Percentiles rank a stretch among this genome's conserved stretches.
Conservation (phyloP, 2,888 invertebrate species). For the Protonemura montana region DNA sequence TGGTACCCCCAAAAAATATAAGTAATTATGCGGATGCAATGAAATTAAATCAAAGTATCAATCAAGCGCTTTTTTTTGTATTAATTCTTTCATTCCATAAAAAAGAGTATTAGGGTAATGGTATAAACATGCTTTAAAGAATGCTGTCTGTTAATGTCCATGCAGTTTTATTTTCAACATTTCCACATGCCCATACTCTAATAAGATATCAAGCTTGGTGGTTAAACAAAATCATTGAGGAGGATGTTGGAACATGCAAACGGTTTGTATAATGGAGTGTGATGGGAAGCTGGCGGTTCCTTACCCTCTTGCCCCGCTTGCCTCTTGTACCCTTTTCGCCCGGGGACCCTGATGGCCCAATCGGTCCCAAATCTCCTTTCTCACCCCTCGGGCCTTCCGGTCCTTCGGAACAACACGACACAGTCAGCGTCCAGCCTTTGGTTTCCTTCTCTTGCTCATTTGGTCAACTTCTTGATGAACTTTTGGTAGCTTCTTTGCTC, state of each 20-base stretch:
- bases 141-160: not conserved
- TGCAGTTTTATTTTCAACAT: not conserved
- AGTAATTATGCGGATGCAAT: not conserved
- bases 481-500: not conserved
- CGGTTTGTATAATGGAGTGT: constrained; percentile 19
- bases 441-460: no score
- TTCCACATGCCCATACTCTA: not conserved
- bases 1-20: constrained; percentile 28
- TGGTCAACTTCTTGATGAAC: no score
- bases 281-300: constrained; percentile 54
- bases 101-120: constrained; percentile 1
- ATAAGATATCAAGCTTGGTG: not conserved
- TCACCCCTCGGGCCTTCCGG: constrained; percentile 74
- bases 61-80: not conserved
- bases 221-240: constrained; percentile 16
- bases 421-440: constrained; percentile 15
- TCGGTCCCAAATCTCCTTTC: constrained; percentile 80
- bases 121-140: not conserved
- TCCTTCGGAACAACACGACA: constrained; percentile 60
- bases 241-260: constrained; percentile 14
- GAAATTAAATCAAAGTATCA: not conserved
- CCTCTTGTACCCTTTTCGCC: constrained; percentile 92
- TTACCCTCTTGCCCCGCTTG: constrained; percentile 93
- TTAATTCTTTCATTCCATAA: not conserved
- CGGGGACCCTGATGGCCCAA: constrained; percentile 76